Base-by-base conservation (phyloP, 2,888 invertebrate genomes). In the Lapara coniferarum region DNA sequence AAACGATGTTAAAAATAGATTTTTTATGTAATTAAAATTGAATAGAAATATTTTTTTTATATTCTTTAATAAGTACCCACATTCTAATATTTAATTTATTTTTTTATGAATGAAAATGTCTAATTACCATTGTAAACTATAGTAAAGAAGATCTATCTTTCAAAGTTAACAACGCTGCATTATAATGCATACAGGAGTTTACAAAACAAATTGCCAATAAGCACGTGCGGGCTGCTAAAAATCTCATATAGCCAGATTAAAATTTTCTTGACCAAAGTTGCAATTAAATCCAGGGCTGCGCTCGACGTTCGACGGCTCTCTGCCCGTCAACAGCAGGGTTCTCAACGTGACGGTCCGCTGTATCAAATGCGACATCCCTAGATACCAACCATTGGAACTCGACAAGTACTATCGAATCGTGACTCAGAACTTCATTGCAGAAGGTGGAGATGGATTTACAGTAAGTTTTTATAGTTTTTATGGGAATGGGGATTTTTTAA, bases 391-490 rank as follows among this genome's bases (percentile, higher is more conserved):
- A 0, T 78, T 97, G 46, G 87, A 95, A 14, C 79, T 86, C 1
- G 89, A 95, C 53, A 89, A 94, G 76, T 92, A 90, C 72, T 97
- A 97, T 87, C 94, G 94, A 69, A 82, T 97, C 0, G 94, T 95
- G 0, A 81, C 95, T 0, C 92, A 95, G 10, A 92, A 91, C 19
- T 97, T 95, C 81, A 75, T 97, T 10, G 92, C 90, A 0, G 85
- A 82, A 13, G 97, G 97, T 0, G 97, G 97, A 8, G 97, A 97
- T 83, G 96, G 96, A 37, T 97, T 94, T 80, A 77, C 80, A 44
- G 94, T 95, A 78, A 91, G 95, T 80, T 74, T 57, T 57, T 51
- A 0, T 8, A 8, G 10, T 58, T 49, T 25, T 46, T 13, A 13
- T 56, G 13, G 51, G 10, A 10, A 51, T 0, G 37, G 5, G 8